A percentile compares a stretch with the other conserved stretches of the same genome.
Evolutionary conservation across 2,888 invertebrate species (phyloP).

Genomic region (Shargacucullia verbasci): DNA sequence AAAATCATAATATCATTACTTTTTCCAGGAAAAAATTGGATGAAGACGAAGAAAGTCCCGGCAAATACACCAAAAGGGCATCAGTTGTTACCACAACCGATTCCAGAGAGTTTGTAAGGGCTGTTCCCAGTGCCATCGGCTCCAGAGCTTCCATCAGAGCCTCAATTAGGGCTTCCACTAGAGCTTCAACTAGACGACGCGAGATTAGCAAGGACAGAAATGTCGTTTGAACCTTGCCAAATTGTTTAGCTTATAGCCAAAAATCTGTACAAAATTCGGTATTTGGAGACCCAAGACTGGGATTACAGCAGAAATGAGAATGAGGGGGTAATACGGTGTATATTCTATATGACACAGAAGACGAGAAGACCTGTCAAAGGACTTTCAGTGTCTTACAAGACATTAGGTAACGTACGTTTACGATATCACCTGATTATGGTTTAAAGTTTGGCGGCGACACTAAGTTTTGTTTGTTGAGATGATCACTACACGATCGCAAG

Average conservation of each 20-base stretch:
- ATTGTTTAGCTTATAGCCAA: slow-evolving; percentile 30
- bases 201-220: slow-evolving; percentile 58
- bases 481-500: too few species aligned
- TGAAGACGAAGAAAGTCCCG: slow-evolving; percentile 66
- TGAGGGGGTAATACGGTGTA: background rate
- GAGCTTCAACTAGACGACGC: slow-evolving; percentile 51
- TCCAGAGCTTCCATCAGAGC: slow-evolving; percentile 82
- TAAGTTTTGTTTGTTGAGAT: too few species aligned
- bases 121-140: slow-evolving; percentile 73
- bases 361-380: too few species aligned
- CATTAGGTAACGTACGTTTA: too few species aligned
- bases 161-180: slow-evolving; percentile 71
- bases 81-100: slow-evolving; percentile 62
- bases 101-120: slow-evolving; percentile 72
- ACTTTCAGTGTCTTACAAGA: too few species aligned
- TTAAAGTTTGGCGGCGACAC: too few species aligned
- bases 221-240: slow-evolving; percentile 53
- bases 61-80: slow-evolving; percentile 70
- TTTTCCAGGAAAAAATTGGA: slow-evolving; percentile 65
- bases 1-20: too few species aligned
- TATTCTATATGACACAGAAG: too few species aligned
- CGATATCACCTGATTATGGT: too few species aligned
- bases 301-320: background rate
- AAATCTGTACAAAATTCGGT: slow-evolving; percentile 45
- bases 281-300: slow-evolving; percentile 23